A percentile compares a stretch with the other conserved stretches of the same genome.
Evolutionary conservation across 2,113 vertebrate genomes (phyloP).

Genomic region (Atractosteus spatula): DNA sequence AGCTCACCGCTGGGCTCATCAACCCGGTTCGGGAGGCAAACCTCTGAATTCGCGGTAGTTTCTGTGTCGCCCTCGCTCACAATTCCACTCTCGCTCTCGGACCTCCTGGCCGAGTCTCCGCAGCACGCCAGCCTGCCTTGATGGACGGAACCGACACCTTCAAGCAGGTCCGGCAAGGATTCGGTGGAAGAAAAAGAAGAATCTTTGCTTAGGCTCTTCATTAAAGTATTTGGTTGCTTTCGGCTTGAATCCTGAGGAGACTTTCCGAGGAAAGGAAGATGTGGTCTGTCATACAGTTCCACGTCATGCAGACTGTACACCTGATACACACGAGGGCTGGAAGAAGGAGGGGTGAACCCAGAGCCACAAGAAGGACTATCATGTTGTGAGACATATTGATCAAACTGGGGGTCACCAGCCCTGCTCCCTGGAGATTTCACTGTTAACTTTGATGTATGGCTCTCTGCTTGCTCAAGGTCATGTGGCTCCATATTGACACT

Average conservation of each 20-base stretch:
- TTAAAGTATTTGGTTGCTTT: constrained; percentile 62
- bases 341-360: constrained; percentile 41
- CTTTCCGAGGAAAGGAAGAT: constrained; percentile 59
- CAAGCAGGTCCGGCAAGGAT: constrained; percentile 83
- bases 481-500: constrained; percentile 70
- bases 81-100: constrained; percentile 89
- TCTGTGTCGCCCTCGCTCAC: constrained; percentile 85
- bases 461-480: constrained; percentile 61
- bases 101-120: constrained; percentile 67
- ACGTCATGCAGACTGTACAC: constrained; percentile 84
- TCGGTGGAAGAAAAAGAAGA: constrained; percentile 88
- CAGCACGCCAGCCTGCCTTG: constrained; percentile 48
- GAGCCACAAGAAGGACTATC: constrained; percentile 42
- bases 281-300: constrained; percentile 71
- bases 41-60: constrained; percentile 74
- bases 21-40: constrained; percentile 58
- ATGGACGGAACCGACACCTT: constrained; percentile 51
- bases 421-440: constrained; percentile 37
- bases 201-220: constrained; percentile 84
- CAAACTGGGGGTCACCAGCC: constrained; percentile 42
- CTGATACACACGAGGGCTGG: constrained; percentile 75
- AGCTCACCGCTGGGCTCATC: constrained; percentile 37
- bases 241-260: constrained; percentile 39
- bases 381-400: constrained; percentile 33
- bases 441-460: constrained; percentile 46